phyloP scores from a whole-genome alignment of 2,888 invertebrate genomes.

The Hyposoter dolosus region DNA sequence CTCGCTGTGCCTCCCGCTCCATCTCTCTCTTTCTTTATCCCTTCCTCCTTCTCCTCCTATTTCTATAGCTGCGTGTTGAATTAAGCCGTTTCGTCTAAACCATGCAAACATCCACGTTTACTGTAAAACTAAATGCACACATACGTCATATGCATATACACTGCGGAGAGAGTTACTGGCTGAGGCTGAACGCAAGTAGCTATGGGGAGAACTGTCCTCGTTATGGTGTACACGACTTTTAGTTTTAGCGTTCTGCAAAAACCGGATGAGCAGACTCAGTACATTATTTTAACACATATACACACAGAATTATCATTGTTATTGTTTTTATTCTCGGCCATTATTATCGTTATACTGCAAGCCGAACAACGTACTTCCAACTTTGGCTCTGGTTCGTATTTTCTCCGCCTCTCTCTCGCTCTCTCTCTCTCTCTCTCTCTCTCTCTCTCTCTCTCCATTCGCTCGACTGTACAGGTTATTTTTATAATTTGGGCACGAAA shows the following conservation, averaged over 20 bases:
- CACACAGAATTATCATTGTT: constrained; percentile 28
- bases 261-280: constrained; percentile 45
- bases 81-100: constrained; percentile 52
- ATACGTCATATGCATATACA: constrained; percentile 1
- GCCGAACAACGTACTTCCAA: constrained; percentile 25
- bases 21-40: constrained; percentile 21
- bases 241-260: constrained; percentile 55
- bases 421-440: not conserved
- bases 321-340: constrained; percentile 23
- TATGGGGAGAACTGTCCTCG: constrained; percentile 27
- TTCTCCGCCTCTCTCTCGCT: constrained; percentile 8
- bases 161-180: constrained; percentile 25
- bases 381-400: constrained; percentile 16
- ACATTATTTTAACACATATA: constrained; percentile 27
- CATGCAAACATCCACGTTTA: constrained; percentile 23
- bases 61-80: constrained; percentile 34
- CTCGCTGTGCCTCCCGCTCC: constrained; percentile 19
- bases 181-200: not conserved
- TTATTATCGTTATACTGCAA: constrained; percentile 50
- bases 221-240: constrained; percentile 52
- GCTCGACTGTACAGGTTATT: not conserved
- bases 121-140: constrained; percentile 7
- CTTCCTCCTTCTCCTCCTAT: constrained; percentile 10
- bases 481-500: constrained; percentile 39
- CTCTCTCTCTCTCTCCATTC: not conserved